Base-by-base conservation (phyloP, 1,140 invertebrate species). In the Microplitis demolitor region DNA sequence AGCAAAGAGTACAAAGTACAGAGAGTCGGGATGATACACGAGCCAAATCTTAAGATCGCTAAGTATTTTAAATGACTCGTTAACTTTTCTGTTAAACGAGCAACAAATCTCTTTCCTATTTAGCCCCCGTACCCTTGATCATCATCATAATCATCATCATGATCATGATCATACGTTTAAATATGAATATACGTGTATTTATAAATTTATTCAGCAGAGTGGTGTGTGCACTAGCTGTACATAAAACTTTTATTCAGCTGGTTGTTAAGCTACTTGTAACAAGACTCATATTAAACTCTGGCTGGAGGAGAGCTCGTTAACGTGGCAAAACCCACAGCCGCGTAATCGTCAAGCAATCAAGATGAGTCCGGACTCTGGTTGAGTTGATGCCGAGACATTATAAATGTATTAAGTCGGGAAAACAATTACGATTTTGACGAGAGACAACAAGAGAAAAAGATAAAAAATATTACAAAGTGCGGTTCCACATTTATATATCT, bases 341-440 rank as follows among this genome's bases (percentile, higher is more conserved):
- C 71, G 71, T 72, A 72, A 72, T 72, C 71, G 71, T 45, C 71
- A 66, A 72, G 71, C 71, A 72, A 72, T 72, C 71, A 72, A 72
- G 71, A 35, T 33, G 64, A 39, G 6, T 45, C 39, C 6, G 39
- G 39, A 45, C 39, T 45, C 64, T 67, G 63, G 54, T 72, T 72
- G 64, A 66, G 53, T 67, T 72, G 71, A 72, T 72, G 70, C 54
- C 71, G 71, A 72, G 71, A 72, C 71, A 72, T 72, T 72, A 72
- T 72, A 72, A 72, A 72, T 72, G 71, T 72, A 72, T 72, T 72
- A 72, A 72, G 64, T 67, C 56, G 64, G 64, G 45, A 72, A 72
- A 72, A 72, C 71, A 72, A 72, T 72, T 72, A 72, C 71, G 53
- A 72, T 72, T 72, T 67, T 67, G 71, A 61, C 54, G 58, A 72